A percentile compares a stretch with the other conserved stretches of the same genome.
Evolutionary conservation across 2,113 vertebrate genomes (phyloP).

Genomic region (Dicrurus megarhynchus): DNA sequence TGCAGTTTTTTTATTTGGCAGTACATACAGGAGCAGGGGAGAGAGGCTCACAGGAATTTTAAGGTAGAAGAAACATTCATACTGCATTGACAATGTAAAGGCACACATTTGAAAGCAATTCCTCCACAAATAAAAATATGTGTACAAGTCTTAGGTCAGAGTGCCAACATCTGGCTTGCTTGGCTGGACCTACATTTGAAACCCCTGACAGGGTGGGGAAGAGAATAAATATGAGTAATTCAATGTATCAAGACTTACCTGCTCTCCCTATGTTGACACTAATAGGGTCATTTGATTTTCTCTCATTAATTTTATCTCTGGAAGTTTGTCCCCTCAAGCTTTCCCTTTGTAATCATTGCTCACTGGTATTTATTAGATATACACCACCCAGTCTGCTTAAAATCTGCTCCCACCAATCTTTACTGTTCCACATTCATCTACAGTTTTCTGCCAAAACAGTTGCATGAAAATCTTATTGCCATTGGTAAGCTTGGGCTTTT

Average conservation of each 20-base stretch:
- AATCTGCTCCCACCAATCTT: neutral
- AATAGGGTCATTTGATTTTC: neutral
- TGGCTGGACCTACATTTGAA: neutral
- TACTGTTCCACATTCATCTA: neutral
- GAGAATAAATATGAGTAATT: neutral
- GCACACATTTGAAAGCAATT: neutral
- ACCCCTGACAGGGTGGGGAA: fast-evolving
- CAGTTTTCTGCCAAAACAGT: neutral
- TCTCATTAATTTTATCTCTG: neutral
- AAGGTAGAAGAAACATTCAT: neutral
- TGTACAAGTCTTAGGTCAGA: neutral
- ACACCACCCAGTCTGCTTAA: neutral
- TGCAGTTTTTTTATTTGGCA: neutral
- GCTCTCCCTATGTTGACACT: neutral
- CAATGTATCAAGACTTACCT: neutral
- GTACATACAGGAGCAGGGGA: neutral
- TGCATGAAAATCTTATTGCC: neutral
- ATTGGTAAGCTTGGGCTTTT: neutral
- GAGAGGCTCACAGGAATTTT: neutral
- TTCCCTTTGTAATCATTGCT: neutral
- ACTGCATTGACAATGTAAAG: neutral
- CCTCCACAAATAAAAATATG: neutral
- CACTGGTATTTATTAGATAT: neutral
- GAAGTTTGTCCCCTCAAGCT: neutral
- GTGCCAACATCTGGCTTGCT: neutral